Percentiles rank a stretch among this genome's conserved stretches.
phyloP scores from a whole-genome alignment of 2,113 vertebrate genomes.

The Eublepharis macularius region DNA sequence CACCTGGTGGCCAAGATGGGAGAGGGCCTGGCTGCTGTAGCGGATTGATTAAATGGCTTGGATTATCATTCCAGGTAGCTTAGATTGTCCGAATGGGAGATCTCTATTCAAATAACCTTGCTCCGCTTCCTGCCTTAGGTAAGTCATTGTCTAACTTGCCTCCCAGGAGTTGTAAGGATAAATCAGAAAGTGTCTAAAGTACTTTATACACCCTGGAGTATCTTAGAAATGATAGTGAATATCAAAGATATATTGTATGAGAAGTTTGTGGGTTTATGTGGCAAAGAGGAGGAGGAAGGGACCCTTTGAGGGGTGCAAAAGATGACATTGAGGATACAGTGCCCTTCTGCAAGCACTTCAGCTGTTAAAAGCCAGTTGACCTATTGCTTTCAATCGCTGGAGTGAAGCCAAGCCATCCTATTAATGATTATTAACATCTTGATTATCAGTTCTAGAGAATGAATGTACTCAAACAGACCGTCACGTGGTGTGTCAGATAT shows the following conservation, averaged over 20 bases:
- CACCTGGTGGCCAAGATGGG: not conserved
- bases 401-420: not conserved
- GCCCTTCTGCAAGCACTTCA: not conserved
- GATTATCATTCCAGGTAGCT: not conserved
- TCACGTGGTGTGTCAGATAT: not conserved
- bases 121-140: no score
- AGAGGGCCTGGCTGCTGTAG: no score
- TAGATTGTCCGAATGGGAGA: not conserved
- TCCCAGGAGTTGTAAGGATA: not conserved
- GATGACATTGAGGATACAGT: not conserved
- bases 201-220: not conserved
- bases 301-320: not conserved
- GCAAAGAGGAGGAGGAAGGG: not conserved
- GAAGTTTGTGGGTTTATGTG: no score
- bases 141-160: not conserved
- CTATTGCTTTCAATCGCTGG: not conserved
- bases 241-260: not conserved
- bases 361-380: not conserved
- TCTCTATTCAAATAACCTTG: not conserved
- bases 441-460: not conserved
- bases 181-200: not conserved
- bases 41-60: not conserved
- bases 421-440: slow-evolving; percentile 13
- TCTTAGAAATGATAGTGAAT: not conserved
- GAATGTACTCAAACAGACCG: not conserved